These are phyloP conservation scores for silkworm (Bombyx mori) DNA, from an alignment of 1,140 invertebrate species.

Conservation along the genomic window DNA sequence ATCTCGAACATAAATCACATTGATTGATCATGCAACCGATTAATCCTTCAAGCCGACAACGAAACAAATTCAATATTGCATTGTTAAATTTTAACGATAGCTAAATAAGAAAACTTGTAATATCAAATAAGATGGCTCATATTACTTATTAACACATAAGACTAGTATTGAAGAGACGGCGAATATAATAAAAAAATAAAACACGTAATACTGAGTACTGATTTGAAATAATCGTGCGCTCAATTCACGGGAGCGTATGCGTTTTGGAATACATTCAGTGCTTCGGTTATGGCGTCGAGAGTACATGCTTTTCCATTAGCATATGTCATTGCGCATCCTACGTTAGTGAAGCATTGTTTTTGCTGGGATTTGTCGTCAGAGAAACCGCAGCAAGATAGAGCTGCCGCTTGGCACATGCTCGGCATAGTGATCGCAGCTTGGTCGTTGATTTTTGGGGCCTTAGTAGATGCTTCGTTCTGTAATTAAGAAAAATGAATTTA, in stretches of 20 bases:
- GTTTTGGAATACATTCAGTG: slow-evolving; percentile 17
- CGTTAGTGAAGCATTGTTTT: slow-evolving; percentile 17
- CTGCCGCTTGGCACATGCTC: slow-evolving; percentile 17
- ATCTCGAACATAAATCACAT: too few species aligned
- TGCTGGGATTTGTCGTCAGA: slow-evolving; percentile 8
- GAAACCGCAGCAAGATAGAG: slow-evolving; percentile 18
- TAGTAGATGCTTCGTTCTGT: background rate
- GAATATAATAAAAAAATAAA: too few species aligned
- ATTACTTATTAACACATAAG: too few species aligned
- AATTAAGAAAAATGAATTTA: background rate
- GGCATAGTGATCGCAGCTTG: background rate
- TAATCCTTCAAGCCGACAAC: too few species aligned
- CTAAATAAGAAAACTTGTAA: too few species aligned
- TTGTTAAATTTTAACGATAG: too few species aligned
- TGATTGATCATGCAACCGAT: too few species aligned
- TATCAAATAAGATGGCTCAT: too few species aligned
- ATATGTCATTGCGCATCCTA: slow-evolving; percentile 15
- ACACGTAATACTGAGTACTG: slow-evolving; percentile 13
- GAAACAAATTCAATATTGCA: too few species aligned
- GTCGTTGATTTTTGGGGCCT: background rate
- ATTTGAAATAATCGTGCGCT: slow-evolving; percentile 7
- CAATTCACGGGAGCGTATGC: slow-evolving; percentile 19
- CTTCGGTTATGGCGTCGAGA: slow-evolving; percentile 9
- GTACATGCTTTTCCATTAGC: slow-evolving; percentile 13
- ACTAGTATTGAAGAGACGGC: too few species aligned